Evolutionary conservation across 2,888 invertebrate genomes (phyloP), one percentile per base, ranked within the genome.

Genomic region (Hypselothyrea guttata): DNA sequence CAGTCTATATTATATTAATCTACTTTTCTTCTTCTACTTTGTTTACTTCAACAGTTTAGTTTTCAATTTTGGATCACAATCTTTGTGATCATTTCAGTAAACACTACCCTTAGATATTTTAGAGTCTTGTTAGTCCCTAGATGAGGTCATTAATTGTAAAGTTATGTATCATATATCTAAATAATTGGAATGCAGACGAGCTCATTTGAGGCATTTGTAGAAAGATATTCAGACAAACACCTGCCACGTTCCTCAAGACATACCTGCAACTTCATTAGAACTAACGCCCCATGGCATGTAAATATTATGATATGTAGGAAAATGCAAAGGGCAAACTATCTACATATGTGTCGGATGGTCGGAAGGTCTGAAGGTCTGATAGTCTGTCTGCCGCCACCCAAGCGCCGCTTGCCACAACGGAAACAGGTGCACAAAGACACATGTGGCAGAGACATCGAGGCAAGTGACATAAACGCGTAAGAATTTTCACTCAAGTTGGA

Each of bases 251-350:
- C 48, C 52, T 49, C 28, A 18, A 31, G n/a, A 49, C 34, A 9
- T 40, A 34, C 69, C 49, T 55, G 65, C 57, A 78, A 72, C 72
- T 77, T 75, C 79, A 75, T 79, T 71, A 62, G 77, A 83, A 83
- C 54, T 67, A 77, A 70, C 79, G 73, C 73, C 73, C 45, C 31
- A 46, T 46, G 16, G 22, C 55, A 71, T 61, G 78, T 71, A 78
- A 82, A 77, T 82, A 77, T 78, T 74, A 57, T 61, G 54, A 40
- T 40, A 35, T 22, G 11, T 15, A 37, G 15, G 37, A 37, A 16
- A 37, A 13, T 16, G n/a, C 52, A 38, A 56, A 40, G 44, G 48
- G 45, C 22, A 31, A 49, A 40, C 40, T 37, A 47, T 30, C 11
- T 38, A 47, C 33, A 15, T 54, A 18, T 40, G 41, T 54, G 12